These are phyloP conservation scores for Zaprionus ornatus DNA, from an alignment of 1,140 invertebrate genomes.

Conservation along the genomic window DNA sequence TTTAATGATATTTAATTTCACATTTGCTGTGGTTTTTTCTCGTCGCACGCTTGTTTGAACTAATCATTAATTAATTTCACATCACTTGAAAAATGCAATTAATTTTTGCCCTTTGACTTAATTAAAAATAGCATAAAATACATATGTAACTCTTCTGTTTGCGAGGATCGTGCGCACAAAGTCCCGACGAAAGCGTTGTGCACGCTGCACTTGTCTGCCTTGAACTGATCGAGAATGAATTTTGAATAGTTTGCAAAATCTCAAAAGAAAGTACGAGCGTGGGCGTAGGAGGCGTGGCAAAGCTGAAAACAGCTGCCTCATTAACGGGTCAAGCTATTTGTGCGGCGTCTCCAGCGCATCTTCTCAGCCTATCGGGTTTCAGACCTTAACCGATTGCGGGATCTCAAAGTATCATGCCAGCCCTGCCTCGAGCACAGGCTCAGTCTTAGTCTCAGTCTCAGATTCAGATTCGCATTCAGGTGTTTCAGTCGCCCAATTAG, in stretches of 20 bases:
- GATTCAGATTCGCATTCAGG: conserved; percentile 45
- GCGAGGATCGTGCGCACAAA: conserved; percentile 38
- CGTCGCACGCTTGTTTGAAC: conserved; percentile 56
- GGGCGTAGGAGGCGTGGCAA: conserved; percentile 10
- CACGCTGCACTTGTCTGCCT: conserved; percentile 61
- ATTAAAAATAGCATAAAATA: conserved; percentile 63
- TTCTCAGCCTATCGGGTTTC: conserved; percentile 73
- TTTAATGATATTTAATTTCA: conserved; percentile 80
- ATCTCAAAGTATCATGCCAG: conserved; percentile 36
- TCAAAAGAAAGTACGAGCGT: neutral
- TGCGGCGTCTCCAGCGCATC: conserved; percentile 56
- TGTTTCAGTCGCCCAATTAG: conserved; percentile 64
- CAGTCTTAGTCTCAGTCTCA: conserved; percentile 1
- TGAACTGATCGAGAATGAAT: conserved; percentile 69
- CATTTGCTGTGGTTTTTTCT: conserved; percentile 48
- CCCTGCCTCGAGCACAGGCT: conserved; percentile 2
- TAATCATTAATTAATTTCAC: conserved; percentile 82
- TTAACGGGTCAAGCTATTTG: conserved; percentile 37
- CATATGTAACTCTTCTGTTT: conserved; percentile 24
- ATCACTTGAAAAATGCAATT: conserved; percentile 75
- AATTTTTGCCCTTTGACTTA: conserved; percentile 57
- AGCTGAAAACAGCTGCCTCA: conserved; percentile 49
- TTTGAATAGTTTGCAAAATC: neutral
- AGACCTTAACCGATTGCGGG: neutral
- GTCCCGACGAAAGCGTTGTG: conserved; percentile 39